phyloP scores from a whole-genome alignment of 2,888 invertebrate genomes.

The Cryptophagus acutangulus region DNA sequence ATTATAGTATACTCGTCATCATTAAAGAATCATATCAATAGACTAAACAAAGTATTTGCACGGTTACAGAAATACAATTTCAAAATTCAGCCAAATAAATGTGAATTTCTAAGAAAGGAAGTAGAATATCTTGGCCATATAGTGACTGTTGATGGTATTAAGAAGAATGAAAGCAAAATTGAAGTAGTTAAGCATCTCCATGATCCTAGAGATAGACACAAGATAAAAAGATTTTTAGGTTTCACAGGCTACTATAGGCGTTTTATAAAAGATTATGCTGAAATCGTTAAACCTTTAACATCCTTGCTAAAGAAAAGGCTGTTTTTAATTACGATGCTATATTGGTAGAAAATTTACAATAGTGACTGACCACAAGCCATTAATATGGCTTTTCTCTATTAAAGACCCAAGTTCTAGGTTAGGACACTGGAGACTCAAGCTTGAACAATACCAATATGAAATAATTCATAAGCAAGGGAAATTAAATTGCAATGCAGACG shows the following conservation, averaged over 20 bases:
- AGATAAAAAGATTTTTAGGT: constrained; percentile 13
- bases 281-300: constrained; percentile 19
- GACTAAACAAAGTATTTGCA: constrained; percentile 15
- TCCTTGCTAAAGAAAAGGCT: constrained; percentile 10
- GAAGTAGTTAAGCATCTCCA: constrained; percentile 8
- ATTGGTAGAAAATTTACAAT: constrained; percentile 29
- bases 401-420: constrained; percentile 30
- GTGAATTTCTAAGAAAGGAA: constrained; percentile 12
- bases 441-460: constrained; percentile 33
- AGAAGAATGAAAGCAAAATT: too few species aligned
- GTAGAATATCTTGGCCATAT: constrained; percentile 15
- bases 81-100: constrained; percentile 19
- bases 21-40: constrained; percentile 17
- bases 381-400: constrained; percentile 26
- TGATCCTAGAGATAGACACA: constrained; percentile 9
- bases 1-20: too few species aligned
- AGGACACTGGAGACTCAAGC: constrained; percentile 32
- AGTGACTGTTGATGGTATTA: constrained; percentile 10
- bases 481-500: too few species aligned
- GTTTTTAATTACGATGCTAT: constrained; percentile 3
- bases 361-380: constrained; percentile 36
- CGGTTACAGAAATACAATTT: constrained; percentile 14
- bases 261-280: constrained; percentile 14
- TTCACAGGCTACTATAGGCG: constrained; percentile 13
- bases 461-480: constrained; percentile 29